Percentiles rank a stretch among this genome's conserved stretches.
Conservation (phyloP, 2,797 vertebrate genomes). For the Enteromius paludinosus region DNA sequence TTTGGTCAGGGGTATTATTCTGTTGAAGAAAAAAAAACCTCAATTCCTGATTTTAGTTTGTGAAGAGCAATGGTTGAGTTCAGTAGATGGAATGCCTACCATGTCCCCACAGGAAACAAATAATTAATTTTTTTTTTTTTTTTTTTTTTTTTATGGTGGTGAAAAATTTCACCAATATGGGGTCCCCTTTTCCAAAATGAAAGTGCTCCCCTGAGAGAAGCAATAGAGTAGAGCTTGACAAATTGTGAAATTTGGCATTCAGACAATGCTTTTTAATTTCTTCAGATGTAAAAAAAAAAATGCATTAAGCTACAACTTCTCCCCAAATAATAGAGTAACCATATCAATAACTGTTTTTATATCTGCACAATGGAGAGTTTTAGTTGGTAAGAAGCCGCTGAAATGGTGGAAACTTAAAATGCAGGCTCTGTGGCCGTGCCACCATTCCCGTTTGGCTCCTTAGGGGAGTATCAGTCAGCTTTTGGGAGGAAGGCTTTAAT, state of each 20-base stretch:
- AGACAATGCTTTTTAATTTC: not conserved
- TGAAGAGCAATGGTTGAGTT: conserved; percentile 20
- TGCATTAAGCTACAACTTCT: not conserved
- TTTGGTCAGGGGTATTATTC: conserved; percentile 25
- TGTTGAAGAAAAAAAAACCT: not conserved
- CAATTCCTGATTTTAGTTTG: conserved; percentile 50
- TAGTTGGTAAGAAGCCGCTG: conserved; percentile 24
- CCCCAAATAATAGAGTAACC: not conserved
- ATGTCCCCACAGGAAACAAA: conserved; percentile 86
- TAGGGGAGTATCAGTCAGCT: conserved; percentile 77
- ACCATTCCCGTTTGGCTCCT: conserved; percentile 64
- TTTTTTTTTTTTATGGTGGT: conserved; percentile 75
- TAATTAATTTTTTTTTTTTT: conserved; percentile 52
- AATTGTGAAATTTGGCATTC: conserved; percentile 4
- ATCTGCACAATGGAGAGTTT: conserved; percentile 5
- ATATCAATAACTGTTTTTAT: conserved; percentile 22
- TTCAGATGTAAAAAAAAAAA: not conserved
- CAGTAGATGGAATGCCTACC: conserved; percentile 44
- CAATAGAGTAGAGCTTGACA: conserved; percentile 10
- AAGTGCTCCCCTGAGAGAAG: conserved; percentile 82
- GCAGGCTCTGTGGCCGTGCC: conserved; percentile 25
- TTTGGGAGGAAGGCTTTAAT: conserved; percentile 83
- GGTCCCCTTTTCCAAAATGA: conserved; percentile 72
- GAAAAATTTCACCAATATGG: conserved; percentile 76
- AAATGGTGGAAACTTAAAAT: conserved; percentile 39